Percentiles rank a stretch among this genome's conserved stretches.
Conservation (phyloP, 1,140 invertebrate species). For the Hylyphantes graminicola region DNA sequence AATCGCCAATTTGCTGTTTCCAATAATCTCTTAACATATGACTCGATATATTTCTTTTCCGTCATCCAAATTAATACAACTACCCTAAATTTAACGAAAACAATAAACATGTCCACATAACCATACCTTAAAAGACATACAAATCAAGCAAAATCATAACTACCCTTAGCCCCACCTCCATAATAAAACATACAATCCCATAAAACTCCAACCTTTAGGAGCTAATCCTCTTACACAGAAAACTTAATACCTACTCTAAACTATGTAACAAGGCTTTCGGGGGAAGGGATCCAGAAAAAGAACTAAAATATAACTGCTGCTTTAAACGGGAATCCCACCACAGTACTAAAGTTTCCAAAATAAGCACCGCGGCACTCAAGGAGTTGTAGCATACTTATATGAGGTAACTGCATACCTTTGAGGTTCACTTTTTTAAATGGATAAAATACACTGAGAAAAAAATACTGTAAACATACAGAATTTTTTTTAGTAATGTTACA, state of each 20-base stretch:
- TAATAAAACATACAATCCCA: background rate
- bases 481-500: no score
- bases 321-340: background rate
- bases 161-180: background rate
- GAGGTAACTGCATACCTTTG: background rate
- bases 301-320: background rate
- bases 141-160: background rate
- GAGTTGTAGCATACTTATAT: background rate
- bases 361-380: background rate
- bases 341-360: background rate
- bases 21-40: background rate
- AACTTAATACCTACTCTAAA: background rate
- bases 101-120: background rate
- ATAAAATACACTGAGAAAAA: no score
- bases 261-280: background rate
- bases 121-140: background rate
- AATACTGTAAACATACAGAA: no score
- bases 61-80: background rate
- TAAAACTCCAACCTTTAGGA: background rate
- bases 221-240: slow-evolving; percentile 2
- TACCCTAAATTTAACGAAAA: background rate
- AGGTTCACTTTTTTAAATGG: no score
- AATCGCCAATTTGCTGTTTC: background rate
- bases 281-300: background rate
- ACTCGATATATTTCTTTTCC: background rate